Evolutionary conservation across 2,888 invertebrate species (phyloP).

Genomic region (Lagria hirta): DNA sequence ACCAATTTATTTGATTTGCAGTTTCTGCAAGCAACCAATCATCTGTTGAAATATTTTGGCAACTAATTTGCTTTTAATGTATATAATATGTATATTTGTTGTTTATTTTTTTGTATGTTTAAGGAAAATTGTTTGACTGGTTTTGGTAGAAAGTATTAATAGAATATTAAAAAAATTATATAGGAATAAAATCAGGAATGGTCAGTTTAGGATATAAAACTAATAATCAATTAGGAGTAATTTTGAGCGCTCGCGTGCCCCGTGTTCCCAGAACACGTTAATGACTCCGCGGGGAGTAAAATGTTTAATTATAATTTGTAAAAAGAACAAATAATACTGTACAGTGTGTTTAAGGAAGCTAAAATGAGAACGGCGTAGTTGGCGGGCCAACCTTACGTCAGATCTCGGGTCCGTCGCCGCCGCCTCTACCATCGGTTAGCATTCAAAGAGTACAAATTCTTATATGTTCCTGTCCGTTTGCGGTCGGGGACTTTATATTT

Average conservation of each 20-base stretch:
- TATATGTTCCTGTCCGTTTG: constrained; percentile 53
- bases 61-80: no score
- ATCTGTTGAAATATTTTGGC: no score
- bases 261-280: constrained; percentile 37
- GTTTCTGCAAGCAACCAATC: no score
- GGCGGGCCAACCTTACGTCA: constrained; percentile 41
- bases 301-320: constrained; percentile 33
- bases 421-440: constrained; percentile 48
- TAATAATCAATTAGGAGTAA: constrained; percentile 17
- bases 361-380: constrained; percentile 38
- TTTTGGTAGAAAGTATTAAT: no score
- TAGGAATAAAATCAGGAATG: no score
- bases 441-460: constrained; percentile 73
- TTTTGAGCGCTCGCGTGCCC: constrained; percentile 36
- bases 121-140: no score
- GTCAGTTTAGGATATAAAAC: constrained; percentile 25
- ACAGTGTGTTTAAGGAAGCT: constrained; percentile 39
- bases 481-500: constrained; percentile 39
- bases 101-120: no score
- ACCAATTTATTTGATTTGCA: no score
- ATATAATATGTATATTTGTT: no score
- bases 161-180: no score
- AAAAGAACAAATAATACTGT: constrained; percentile 43
- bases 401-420: constrained; percentile 44
- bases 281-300: constrained; percentile 38